Percentiles rank a stretch among this genome's conserved stretches.
These are phyloP conservation scores for Mantis religiosa DNA, from an alignment of 2,888 invertebrate species.

Conservation along the genomic window DNA sequence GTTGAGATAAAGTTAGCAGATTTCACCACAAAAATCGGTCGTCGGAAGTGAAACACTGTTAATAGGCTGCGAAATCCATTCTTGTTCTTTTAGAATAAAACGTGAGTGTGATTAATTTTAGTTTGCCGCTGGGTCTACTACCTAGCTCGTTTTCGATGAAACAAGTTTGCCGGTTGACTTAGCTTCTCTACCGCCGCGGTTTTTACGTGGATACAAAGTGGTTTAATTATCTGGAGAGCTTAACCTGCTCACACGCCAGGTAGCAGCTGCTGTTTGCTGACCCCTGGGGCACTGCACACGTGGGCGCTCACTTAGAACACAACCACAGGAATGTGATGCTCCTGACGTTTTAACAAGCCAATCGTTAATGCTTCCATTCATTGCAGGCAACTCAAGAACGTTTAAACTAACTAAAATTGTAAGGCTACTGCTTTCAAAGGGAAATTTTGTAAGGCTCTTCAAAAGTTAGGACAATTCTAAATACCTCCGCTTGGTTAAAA, in stretches of 20 bases:
- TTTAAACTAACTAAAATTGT: neutral
- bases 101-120: neutral
- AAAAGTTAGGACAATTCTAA: neutral
- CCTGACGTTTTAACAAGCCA: neutral
- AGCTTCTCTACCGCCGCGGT: no score
- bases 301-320: neutral
- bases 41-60: neutral
- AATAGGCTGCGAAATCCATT: neutral
- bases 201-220: neutral
- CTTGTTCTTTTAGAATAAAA: neutral
- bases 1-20: no score
- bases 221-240: neutral
- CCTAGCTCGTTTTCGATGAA: neutral
- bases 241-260: neutral
- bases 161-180: neutral
- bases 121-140: neutral
- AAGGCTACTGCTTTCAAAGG: neutral
- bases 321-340: neutral
- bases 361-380: neutral
- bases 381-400: neutral
- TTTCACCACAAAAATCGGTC: neutral
- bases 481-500: neutral
- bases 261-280: neutral
- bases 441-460: neutral
- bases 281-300: neutral